These are phyloP conservation scores for Eufriesea mexicana DNA, from an alignment of 1,140 invertebrate species.

Conservation along the genomic window DNA sequence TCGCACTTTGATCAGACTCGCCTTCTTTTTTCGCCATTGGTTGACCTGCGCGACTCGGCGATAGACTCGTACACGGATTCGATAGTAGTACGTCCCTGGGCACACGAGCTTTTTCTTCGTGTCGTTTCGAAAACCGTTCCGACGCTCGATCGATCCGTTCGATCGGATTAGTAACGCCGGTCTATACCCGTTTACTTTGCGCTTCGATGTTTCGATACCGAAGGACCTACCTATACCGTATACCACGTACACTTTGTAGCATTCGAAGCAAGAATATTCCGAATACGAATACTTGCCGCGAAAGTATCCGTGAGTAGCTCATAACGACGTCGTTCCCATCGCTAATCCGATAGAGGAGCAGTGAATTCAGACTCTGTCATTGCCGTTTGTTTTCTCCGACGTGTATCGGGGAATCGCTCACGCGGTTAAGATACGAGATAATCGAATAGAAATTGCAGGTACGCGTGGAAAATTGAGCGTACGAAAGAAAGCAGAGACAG, in stretches of 20 bases:
- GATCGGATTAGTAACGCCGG: too few species aligned
- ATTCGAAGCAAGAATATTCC: too few species aligned
- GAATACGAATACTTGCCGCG: neutral
- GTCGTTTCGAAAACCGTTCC: neutral
- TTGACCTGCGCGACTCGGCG: neutral
- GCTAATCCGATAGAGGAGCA: neutral
- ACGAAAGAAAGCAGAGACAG: constrained; percentile 19
- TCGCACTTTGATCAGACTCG: neutral
- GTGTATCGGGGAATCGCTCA: neutral
- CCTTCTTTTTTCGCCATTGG: neutral
- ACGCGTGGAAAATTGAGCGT: constrained; percentile 6
- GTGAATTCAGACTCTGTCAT: neutral
- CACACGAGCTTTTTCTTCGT: neutral
- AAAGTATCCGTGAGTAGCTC: neutral
- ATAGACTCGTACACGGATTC: neutral
- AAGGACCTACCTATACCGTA: too few species aligned
- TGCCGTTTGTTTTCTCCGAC: constrained; percentile 10
- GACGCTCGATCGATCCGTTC: neutral
- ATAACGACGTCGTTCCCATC: neutral
- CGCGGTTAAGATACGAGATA: neutral
- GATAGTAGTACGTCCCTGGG: too few species aligned
- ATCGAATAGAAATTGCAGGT: neutral
- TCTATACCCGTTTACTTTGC: neutral
- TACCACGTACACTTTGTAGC: too few species aligned
- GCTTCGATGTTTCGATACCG: too few species aligned